Evolutionary conservation across 2,888 invertebrate species (phyloP), one percentile per base, ranked within the genome.

Genomic region (Apeira syringaria): DNA sequence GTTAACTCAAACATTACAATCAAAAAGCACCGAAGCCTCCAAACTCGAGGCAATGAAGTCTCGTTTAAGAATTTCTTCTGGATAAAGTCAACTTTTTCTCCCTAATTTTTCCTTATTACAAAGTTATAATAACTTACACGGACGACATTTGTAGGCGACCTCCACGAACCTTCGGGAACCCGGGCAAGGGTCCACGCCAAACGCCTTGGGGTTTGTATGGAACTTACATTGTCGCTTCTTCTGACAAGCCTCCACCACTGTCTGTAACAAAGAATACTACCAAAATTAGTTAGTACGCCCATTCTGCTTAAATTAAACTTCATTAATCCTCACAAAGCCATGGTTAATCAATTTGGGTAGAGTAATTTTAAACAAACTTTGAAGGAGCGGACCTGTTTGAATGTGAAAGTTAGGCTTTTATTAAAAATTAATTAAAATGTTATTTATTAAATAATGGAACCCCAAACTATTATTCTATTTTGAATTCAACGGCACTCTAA

Each of bases 71-170:
- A 33, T 33, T 31, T 30, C 22, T 35, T 11, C 12, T 27, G 32
- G 28, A 33, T 34, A 39, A 13, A 24, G 43, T 15, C 26, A 33
- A 47, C 38, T 39, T 45, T 32, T n/a, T 17, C 3, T 26, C 5
- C 44, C 33, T 44, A 42, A 50, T 46, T 41, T 44, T 44, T 41
- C 38, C 43, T 47, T 35, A 48, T 44, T 45, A 47, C 24, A 49
- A 43, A 44, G 49, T 50, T 46, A 33, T 46, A 9, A 43, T 18
- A 54, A 95, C 96, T 96, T 91, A 98, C 98, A 96, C 73, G 99
- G 99, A 84, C 97, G 93, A 91, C 99, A 99, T 89, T 98, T 98
- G 91, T 97, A 99, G 63, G 97, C 97, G 55, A 98, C 97, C 90
- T 98, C 97, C 58, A 98, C 96, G 91, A 97, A 98, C 85, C 98